phyloP scores from a whole-genome alignment of 1,140 invertebrate species.

The Acromyrmex heyeri region DNA sequence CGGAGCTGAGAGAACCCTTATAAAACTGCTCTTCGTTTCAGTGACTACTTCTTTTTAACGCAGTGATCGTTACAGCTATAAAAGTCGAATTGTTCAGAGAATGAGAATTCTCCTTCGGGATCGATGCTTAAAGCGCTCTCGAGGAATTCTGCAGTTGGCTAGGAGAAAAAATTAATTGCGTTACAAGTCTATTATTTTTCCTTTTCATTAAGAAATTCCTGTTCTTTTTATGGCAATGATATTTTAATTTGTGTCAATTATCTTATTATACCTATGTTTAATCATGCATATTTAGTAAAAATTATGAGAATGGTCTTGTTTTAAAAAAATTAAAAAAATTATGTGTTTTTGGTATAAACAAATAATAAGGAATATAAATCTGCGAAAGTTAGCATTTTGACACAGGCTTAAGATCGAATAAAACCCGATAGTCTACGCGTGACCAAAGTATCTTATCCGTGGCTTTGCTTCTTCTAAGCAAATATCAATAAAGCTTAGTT shows the following conservation, averaged over 20 bases:
- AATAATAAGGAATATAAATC: slow-evolving; percentile 4
- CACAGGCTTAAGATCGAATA: slow-evolving; percentile 23
- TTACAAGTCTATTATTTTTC: slow-evolving; percentile 39
- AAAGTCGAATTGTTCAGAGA: slow-evolving; percentile 79
- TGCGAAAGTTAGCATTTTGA: slow-evolving; percentile 12
- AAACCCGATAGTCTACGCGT: slow-evolving; percentile 72
- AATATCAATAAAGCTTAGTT: slow-evolving; percentile 80
- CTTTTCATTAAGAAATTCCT: slow-evolving; percentile 29
- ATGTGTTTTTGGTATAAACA: not conserved
- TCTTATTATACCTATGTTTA: not conserved
- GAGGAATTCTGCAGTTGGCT: slow-evolving; percentile 19
- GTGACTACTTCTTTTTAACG: slow-evolving; percentile 80
- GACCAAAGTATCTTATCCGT: slow-evolving; percentile 78
- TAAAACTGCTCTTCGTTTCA: slow-evolving; percentile 80
- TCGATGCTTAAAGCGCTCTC: slow-evolving; percentile 51
- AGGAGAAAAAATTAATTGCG: slow-evolving; percentile 35
- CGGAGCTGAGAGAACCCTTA: slow-evolving; percentile 72
- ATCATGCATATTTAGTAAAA: not conserved
- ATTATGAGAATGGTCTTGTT: not conserved
- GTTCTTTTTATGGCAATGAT: not conserved
- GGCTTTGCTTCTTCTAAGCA: slow-evolving; percentile 77
- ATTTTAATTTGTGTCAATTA: slow-evolving; percentile 9
- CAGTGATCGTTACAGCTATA: slow-evolving; percentile 81
- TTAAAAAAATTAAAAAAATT: not conserved
- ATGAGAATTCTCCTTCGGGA: slow-evolving; percentile 73